A percentile compares a stretch with the other conserved stretches of the same genome.
Conservation (phyloP, 2,797 vertebrate genomes). For the Melanotaenia pygmaea region DNA sequence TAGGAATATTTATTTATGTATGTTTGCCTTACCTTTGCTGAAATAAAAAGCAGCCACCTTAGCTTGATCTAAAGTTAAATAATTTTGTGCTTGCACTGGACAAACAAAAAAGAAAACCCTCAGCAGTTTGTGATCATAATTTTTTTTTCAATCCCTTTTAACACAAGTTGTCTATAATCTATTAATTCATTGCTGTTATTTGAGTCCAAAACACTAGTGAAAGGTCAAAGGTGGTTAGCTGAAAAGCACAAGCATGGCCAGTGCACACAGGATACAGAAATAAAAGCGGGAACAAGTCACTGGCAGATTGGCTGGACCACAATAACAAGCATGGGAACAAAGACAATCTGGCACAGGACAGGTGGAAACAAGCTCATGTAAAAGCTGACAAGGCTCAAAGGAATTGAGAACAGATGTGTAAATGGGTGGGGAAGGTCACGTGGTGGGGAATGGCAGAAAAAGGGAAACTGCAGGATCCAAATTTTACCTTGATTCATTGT, state of each 20-base stretch:
- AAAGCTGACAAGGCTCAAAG: conserved; percentile 1
- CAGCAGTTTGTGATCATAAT: too few relatives aligned
- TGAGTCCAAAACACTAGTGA: conserved; percentile 3
- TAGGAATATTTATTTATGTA: too few relatives aligned
- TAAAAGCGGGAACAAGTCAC: neutral
- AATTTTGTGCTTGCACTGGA: neutral
- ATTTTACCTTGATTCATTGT: too few relatives aligned
- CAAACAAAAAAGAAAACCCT: too few relatives aligned
- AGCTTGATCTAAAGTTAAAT: too few relatives aligned
- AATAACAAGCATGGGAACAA: conserved; percentile 10
- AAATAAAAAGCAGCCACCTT: too few relatives aligned
- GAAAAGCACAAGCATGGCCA: neutral
- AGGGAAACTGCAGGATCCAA: neutral
- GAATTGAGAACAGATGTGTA: conserved; percentile 2
- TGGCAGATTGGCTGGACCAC: conserved; percentile 3
- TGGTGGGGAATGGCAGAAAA: conserved; percentile 3
- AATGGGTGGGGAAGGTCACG: conserved; percentile 6
- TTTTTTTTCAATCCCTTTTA: neutral
- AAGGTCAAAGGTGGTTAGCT: conserved; percentile 1
- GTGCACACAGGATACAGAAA: neutral
- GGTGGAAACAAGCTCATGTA: conserved; percentile 4
- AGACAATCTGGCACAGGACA: conserved; percentile 6
- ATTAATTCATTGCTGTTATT: neutral
- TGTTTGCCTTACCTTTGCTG: too few relatives aligned
- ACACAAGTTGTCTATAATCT: neutral